Evolutionary conservation across 2,797 vertebrate species (phyloP).

Genomic region (Sebastes dallii): DNA sequence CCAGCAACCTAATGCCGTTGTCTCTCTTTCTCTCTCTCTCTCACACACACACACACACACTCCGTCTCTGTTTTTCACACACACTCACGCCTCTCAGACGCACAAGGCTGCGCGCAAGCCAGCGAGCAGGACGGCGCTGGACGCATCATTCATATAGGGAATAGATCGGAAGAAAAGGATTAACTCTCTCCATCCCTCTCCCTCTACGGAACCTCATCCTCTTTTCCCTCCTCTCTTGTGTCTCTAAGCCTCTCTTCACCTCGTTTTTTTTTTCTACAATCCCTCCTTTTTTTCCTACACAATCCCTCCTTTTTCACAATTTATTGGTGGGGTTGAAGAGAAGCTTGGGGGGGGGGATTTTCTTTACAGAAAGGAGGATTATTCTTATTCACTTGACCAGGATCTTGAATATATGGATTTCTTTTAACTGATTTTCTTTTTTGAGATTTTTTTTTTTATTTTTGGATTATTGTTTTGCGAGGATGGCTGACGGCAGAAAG

Average conservation of each 20-base stretch:
- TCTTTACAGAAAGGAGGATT: conserved; percentile 70
- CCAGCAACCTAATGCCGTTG: conserved; percentile 67
- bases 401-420: conserved; percentile 65
- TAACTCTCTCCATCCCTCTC: conserved; percentile 69
- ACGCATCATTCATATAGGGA: conserved; percentile 60
- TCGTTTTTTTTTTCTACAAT: conserved; percentile 57
- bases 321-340: conserved; percentile 62
- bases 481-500: conserved; percentile 44
- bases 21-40: conserved; percentile 34
- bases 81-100: conserved; percentile 62
- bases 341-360: conserved; percentile 59
- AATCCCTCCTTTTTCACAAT: conserved; percentile 61
- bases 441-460: conserved; percentile 23
- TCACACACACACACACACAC: conserved; percentile 4
- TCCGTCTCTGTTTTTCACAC: conserved; percentile 41
- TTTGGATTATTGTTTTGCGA: conserved; percentile 31
- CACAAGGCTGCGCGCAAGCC: conserved; percentile 55
- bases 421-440: conserved; percentile 43
- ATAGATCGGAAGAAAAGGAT: conserved; percentile 72
- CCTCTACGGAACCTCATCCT: conserved; percentile 68
- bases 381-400: conserved; percentile 50
- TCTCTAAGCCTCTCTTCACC: conserved; percentile 73
- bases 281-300: conserved; percentile 47
- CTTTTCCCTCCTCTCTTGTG: conserved; percentile 55
- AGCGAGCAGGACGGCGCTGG: conserved; percentile 58